Percentiles rank a stretch among this genome's conserved stretches.
These are phyloP conservation scores for Caenorhabditis japonica DNA, from an alignment of 2,888 invertebrate species.

Conservation along the genomic window DNA sequence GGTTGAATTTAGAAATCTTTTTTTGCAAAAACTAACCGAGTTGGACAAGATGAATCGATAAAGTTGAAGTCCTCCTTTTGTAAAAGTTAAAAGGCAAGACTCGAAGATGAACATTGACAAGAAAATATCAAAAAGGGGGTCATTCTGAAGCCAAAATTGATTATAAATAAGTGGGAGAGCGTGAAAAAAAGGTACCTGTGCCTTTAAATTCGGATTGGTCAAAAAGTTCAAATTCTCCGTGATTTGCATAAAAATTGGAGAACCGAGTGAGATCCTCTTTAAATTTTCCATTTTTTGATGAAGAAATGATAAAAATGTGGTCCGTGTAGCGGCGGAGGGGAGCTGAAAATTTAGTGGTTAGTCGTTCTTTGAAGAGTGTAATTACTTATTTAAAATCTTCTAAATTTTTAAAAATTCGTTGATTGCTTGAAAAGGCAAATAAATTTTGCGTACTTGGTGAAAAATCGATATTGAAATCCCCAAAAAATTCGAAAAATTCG, in stretches of 20 bases:
- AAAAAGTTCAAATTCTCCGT: slow-evolving; percentile 6
- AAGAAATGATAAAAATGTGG: slow-evolving; percentile 15
- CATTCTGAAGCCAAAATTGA: slow-evolving; percentile 15
- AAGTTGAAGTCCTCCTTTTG: slow-evolving; percentile 49
- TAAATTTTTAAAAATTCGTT: neutral
- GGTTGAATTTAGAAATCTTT: too few relatives aligned
- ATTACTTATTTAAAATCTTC: neutral
- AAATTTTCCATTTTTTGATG: slow-evolving; percentile 15
- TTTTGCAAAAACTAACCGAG: slow-evolving; percentile 1
- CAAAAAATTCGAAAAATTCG: too few relatives aligned
- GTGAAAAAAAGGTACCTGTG: neutral
- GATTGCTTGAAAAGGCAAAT: too few relatives aligned
- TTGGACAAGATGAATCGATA: slow-evolving; percentile 41
- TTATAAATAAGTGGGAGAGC: neutral
- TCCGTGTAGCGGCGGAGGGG: slow-evolving; percentile 5
- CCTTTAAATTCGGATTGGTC: too few relatives aligned
- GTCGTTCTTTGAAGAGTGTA: too few relatives aligned
- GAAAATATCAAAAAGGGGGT: slow-evolving; percentile 23
- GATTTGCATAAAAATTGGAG: slow-evolving; percentile 22
- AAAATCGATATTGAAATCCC: too few relatives aligned
- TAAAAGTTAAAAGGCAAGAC: slow-evolving; percentile 20
- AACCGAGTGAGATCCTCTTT: slow-evolving; percentile 7
- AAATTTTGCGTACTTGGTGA: too few relatives aligned
- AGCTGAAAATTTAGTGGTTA: too few relatives aligned
- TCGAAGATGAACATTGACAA: slow-evolving; percentile 33